phyloP scores from a whole-genome alignment of 30 jellyfish, hydroid and myxozoan species.

The Pelagia noctiluca region DNA sequence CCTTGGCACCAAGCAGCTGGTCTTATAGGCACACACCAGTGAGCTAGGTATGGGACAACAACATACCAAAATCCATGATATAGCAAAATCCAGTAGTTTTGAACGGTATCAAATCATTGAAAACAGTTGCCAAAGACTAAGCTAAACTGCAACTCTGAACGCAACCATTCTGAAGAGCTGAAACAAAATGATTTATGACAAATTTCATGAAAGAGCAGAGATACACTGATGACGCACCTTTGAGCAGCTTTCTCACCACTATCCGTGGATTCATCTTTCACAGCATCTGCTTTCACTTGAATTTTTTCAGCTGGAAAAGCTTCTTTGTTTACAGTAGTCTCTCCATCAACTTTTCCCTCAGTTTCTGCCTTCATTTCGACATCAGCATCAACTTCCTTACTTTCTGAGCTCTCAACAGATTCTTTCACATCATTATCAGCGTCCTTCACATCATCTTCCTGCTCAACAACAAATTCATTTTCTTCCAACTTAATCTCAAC shows the following conservation, averaged over 20 bases:
- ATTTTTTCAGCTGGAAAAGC: slow-evolving; percentile 3
- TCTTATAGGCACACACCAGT: no score
- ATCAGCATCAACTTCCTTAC: background rate
- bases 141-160: no score
- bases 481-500: slow-evolving; percentile 23
- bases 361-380: background rate
- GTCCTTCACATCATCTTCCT: background rate
- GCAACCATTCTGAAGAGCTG: no score
- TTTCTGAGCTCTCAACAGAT: slow-evolving; percentile 8
- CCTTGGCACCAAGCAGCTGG: no score
- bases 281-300: background rate
- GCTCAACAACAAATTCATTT: slow-evolving; percentile 26
- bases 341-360: slow-evolving; percentile 12
- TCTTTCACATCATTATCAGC: slow-evolving; percentile 9
- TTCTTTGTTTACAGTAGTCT: background rate
- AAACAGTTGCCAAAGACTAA: no score
- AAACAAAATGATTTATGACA: no score
- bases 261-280: background rate
- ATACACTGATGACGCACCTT: slow-evolving; percentile 14
- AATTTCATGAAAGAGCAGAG: no score
- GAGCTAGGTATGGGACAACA: no score
- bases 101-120: no score
- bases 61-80: no score
- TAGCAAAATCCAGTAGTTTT: no score
- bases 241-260: slow-evolving; percentile 1